Evolutionary conservation across 2,113 vertebrate species (phyloP).

Genomic region (Boulengeromyrus knoepffleri): DNA sequence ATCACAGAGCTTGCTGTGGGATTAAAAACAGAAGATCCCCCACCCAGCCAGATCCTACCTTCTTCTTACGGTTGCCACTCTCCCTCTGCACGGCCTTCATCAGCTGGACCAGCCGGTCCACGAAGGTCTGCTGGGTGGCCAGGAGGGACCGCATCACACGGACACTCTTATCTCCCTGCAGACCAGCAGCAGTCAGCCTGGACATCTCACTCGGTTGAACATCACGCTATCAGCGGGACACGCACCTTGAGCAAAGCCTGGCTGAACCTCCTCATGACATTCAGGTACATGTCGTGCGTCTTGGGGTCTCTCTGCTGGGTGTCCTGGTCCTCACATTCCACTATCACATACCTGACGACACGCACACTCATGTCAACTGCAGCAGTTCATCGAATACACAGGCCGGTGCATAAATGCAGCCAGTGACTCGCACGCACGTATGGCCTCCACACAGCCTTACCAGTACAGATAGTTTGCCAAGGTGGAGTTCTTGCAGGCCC

Average conservation of each 20-base stretch:
- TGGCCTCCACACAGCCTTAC: conserved; percentile 57
- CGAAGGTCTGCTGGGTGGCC: conserved; percentile 93
- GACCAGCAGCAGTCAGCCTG: not conserved
- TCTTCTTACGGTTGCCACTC: conserved; percentile 96
- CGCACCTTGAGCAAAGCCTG: conserved; percentile 91
- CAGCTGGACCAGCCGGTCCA: conserved; percentile 87
- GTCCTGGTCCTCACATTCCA: conserved; percentile 97
- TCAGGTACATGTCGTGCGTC: conserved; percentile 96
- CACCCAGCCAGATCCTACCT: conserved; percentile 54
- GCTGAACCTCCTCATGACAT: conserved; percentile 94
- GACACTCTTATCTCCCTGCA: conserved; percentile 89
- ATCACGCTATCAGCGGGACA: not conserved
- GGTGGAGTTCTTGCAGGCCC: conserved; percentile 95
- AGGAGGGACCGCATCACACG: conserved; percentile 91
- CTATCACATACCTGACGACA: conserved; percentile 85
- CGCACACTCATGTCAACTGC: not conserved
- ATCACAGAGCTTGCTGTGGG: not conserved
- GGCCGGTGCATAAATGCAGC: not conserved
- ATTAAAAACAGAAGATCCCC: not conserved
- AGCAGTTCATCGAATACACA: not conserved
- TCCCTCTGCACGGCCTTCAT: conserved; percentile 98
- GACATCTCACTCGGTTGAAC: not conserved
- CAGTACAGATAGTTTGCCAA: conserved; percentile 97
- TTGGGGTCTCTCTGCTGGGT: conserved; percentile 93
- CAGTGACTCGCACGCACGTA: not conserved